These are phyloP conservation scores for Neoscelio sp. DNA, from an alignment of 2,888 invertebrate genomes.

Conservation along the genomic window DNA sequence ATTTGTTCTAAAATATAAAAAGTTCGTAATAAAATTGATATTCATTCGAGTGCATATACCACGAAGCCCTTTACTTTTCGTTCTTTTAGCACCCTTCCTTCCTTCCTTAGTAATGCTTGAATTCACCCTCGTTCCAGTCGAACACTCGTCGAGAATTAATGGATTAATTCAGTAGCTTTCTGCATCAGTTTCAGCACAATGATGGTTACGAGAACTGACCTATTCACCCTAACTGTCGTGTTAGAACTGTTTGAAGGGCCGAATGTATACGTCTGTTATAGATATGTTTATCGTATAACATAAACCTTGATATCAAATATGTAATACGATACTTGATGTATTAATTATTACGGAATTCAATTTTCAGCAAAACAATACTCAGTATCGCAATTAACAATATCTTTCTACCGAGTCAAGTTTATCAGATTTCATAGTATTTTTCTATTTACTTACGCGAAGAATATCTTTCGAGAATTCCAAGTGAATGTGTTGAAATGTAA, in stretches of 20 bases:
- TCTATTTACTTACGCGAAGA: slow-evolving; percentile 11
- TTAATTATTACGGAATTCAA: slow-evolving; percentile 9
- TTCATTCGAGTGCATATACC: slow-evolving; percentile 41
- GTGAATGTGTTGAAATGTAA: too few species aligned
- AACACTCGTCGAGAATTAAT: slow-evolving; percentile 65
- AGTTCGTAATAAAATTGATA: slow-evolving; percentile 32
- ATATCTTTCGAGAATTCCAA: too few species aligned
- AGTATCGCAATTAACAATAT: too few species aligned
- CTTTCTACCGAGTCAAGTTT: too few species aligned
- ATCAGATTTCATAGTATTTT: too few species aligned
- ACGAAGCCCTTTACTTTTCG: slow-evolving; percentile 21
- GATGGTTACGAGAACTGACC: slow-evolving; percentile 67
- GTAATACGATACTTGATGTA: slow-evolving; percentile 17
- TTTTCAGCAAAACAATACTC: background rate
- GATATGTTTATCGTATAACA: slow-evolving; percentile 51
- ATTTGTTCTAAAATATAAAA: background rate
- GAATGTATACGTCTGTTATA: slow-evolving; percentile 46
- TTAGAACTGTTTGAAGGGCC: slow-evolving; percentile 50
- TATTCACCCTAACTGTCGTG: slow-evolving; percentile 65
- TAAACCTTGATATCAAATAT: slow-evolving; percentile 21
- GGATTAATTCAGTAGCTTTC: slow-evolving; percentile 67
- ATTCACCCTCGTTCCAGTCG: slow-evolving; percentile 63
- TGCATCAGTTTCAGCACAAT: slow-evolving; percentile 64
- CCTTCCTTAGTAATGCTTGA: slow-evolving; percentile 50
- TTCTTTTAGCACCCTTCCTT: slow-evolving; percentile 63